Base-by-base conservation (phyloP, 23 tunicate species). In the Clavelina lepadiformis region DNA sequence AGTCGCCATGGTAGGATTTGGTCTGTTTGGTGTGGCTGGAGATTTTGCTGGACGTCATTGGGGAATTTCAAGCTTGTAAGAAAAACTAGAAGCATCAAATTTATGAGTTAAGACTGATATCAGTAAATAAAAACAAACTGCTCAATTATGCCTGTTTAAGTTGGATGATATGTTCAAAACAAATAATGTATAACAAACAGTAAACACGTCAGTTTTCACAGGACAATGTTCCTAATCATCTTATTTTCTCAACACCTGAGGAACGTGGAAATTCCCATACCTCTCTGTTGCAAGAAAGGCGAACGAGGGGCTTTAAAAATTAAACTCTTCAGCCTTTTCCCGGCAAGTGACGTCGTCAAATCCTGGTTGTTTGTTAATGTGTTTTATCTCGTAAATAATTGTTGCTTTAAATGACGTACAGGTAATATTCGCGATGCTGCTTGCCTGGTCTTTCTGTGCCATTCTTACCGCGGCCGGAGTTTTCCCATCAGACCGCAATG, bases 211-310 rank as follows among this genome's bases (percentile, higher is more conserved):
- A n/a, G n/a, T n/a, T n/a, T n/a, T 31, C 51, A 25, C 49, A 83
- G 91, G 65, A 78, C 86, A 28, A 78, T 80, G 57, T 44, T 65
- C 27, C 53, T 86, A 19, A 73, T 86, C 65, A 86, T 78, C 26
- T 41, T 86, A 24, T 86, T 78, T 46, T 77, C 85, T 31, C 95
- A 86, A 86, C 72, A 79, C 67, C 47, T 86, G 36, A 57, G 73
- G 37, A 73, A 86, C 50, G 65, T 79, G 20, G 67, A 47, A 34
- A 65, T 79, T 46, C 85, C 81, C 3, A 34, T 85, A 2, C 81
- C 81, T 5, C 30, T 6, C 50, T 69, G 31, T 30, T 34, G 36
- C 32, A 68, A 38, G 15, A 51, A 38, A n/a, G n/a, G n/a, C 7
- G 50, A 46, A 33, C 47, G 73, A 31, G 49, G 35, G 27, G 23